Evolutionary conservation across 2,888 invertebrate species (phyloP), one percentile per base, ranked within the genome.

Genomic region (Lasioglossum morio): DNA sequence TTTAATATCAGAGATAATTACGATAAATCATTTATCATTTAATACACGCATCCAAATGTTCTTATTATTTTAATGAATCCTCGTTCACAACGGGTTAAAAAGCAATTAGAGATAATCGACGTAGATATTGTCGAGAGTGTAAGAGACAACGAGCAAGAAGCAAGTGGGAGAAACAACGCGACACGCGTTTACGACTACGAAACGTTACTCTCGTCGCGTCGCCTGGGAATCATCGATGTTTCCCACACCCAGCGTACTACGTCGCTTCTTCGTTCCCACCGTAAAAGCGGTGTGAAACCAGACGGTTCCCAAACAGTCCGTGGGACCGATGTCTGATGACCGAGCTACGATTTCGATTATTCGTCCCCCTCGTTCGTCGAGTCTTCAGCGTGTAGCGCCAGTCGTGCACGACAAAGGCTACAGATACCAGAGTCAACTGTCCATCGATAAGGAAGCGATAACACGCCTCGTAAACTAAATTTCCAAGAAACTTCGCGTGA

Each of bases 201-300:
- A 87, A 84, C 75, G 81, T 82, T 57, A 72, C 43, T 75, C 60
- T 79, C 84, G 83, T 82, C 84, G 91, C 87, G 84, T 82, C 84
- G 91, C 88, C 87, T 92, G 93, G 92, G 93, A 93, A 92, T 89
- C 91, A 88, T 86, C 89, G 84, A 89, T 63, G 89, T 91, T 93
- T 92, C 92, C 90, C 93, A 93, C 91, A 91, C 92, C 90, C 91
- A 90, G 85, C 81, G 73, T 40, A 78, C 43, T 75, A 76, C 86
- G 66, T 30, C 57, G 34, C 74, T 82, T 84, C 87, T 77, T 74
- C 60, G 82, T 91, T 89, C 89, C 91, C 89, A 90, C 87, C 86
- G 80, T 87, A 79, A 86, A 87, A 85, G 53, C 81, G 73, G 70
- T 82, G 83, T 81, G 84, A 88, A 87, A 81, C 70, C 73, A 73